phyloP scores from a whole-genome alignment of 1,140 invertebrate species.

The Telenomus remus region DNA sequence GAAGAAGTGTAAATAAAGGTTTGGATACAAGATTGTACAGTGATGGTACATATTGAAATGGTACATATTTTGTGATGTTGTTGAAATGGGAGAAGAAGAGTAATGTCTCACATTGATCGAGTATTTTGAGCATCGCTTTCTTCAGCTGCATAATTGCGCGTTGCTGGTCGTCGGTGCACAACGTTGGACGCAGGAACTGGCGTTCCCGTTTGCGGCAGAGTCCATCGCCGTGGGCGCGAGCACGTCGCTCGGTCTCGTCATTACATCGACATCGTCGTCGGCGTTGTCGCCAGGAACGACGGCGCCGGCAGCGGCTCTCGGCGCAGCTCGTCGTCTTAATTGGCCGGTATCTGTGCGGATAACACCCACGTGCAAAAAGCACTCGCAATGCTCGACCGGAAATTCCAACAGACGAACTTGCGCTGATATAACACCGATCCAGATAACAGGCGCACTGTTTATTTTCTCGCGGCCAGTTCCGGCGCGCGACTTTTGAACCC shows the following conservation, averaged over 20 bases:
- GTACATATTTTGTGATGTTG: too few relatives aligned
- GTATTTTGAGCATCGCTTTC: conserved; percentile 71
- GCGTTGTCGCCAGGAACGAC: conserved; percentile 8
- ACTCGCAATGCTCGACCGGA: conserved; percentile 32
- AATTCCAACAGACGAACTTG: conserved; percentile 31
- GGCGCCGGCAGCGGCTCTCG: conserved; percentile 31
- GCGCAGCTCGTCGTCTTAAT: conserved; percentile 28
- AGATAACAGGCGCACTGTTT: conserved; percentile 30
- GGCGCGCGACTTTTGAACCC: neutral
- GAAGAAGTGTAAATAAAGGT: too few relatives aligned
- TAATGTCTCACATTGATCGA: conserved; percentile 71
- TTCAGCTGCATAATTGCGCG: conserved; percentile 70
- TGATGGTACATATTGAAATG: too few relatives aligned
- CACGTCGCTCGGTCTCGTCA: neutral
- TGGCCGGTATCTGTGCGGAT: conserved; percentile 30
- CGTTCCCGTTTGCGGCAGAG: conserved; percentile 24
- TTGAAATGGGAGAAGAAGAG: too few relatives aligned
- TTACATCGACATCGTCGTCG: conserved; percentile 27
- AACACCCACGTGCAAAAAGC: conserved; percentile 57
- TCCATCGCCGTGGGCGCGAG: conserved; percentile 23
- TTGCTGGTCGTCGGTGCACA: conserved; percentile 38
- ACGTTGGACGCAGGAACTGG: conserved; percentile 16
- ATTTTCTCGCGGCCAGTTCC: conserved; percentile 8
- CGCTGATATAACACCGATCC: conserved; percentile 32
- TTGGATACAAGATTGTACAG: too few relatives aligned